These are phyloP conservation scores for Toxonevra muliebris DNA, from an alignment of 2,888 invertebrate species.

Conservation along the genomic window DNA sequence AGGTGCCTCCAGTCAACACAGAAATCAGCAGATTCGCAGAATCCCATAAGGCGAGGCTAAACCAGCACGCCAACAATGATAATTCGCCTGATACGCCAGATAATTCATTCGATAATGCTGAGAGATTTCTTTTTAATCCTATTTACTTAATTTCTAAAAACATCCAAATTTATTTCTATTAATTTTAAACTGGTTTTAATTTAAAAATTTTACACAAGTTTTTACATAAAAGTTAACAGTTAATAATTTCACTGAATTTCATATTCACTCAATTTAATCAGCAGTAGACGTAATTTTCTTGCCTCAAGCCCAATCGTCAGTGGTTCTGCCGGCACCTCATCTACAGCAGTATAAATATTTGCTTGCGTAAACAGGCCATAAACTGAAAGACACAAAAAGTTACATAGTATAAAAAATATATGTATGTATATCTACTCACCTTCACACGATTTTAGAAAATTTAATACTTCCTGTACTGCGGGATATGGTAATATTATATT, in stretches of 20 bases:
- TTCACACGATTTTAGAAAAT: slow-evolving; percentile 88
- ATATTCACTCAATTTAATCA: slow-evolving; percentile 63
- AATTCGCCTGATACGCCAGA: no score
- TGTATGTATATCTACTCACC: slow-evolving; percentile 65
- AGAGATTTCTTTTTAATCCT: no score
- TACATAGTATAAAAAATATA: not conserved
- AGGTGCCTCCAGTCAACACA: no score
- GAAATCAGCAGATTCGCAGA: no score
- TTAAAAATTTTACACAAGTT: no score
- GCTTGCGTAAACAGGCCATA: slow-evolving; percentile 62
- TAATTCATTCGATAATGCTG: no score
- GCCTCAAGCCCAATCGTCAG: slow-evolving; percentile 64
- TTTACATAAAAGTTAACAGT: no score
- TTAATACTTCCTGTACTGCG: slow-evolving; percentile 82
- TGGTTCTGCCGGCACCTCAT: slow-evolving; percentile 58
- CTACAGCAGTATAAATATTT: slow-evolving; percentile 55
- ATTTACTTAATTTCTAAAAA: no score
- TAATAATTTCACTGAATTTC: slow-evolving; percentile 49
- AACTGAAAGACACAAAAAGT: slow-evolving; percentile 41
- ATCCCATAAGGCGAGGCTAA: no score
- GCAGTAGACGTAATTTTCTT: slow-evolving; percentile 57
- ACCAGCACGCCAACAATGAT: no score
- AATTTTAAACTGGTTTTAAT: no score
- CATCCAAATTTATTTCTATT: no score
- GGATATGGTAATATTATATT: slow-evolving; percentile 82